A percentile compares a stretch with the other conserved stretches of the same genome.
Conservation (phyloP, 2,888 invertebrate genomes). For the Nasonovia ribisnigri region DNA sequence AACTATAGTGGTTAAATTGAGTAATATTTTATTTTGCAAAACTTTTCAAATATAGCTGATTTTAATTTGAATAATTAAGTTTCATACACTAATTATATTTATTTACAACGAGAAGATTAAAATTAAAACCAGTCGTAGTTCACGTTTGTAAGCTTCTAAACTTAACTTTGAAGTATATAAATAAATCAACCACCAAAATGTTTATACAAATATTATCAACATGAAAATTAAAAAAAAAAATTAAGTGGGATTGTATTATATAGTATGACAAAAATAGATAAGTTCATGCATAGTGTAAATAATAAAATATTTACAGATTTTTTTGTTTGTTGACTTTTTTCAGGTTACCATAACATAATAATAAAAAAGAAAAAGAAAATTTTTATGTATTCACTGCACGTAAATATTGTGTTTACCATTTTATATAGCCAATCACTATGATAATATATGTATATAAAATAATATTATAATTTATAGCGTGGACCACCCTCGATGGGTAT, state of each 20-base stretch:
- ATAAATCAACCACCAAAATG: not conserved
- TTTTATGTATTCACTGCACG: not conserved
- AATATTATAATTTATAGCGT: too few species aligned
- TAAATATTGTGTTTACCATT: too few species aligned
- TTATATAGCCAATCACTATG: too few species aligned
- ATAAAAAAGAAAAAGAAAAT: not conserved
- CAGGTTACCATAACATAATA: not conserved
- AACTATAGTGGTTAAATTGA: not conserved
- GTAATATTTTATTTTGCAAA: not conserved
- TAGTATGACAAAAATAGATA: not conserved
- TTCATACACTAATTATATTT: not conserved
- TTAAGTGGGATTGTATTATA: not conserved
- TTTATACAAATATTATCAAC: not conserved
- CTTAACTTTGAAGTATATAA: not conserved
- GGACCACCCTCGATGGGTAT: too few species aligned
- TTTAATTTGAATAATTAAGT: too few species aligned
- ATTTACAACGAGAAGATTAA: not conserved
- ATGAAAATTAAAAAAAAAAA: not conserved
- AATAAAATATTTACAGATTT: not conserved
- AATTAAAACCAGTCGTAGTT: not conserved
- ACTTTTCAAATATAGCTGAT: not conserved
- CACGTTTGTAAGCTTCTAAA: not conserved
- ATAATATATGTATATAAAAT: too few species aligned
- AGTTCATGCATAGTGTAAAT: not conserved
- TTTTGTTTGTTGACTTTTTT: not conserved